phyloP scores from a whole-genome alignment of 1,140 invertebrate genomes.

The Melanaphis sacchari region DNA sequence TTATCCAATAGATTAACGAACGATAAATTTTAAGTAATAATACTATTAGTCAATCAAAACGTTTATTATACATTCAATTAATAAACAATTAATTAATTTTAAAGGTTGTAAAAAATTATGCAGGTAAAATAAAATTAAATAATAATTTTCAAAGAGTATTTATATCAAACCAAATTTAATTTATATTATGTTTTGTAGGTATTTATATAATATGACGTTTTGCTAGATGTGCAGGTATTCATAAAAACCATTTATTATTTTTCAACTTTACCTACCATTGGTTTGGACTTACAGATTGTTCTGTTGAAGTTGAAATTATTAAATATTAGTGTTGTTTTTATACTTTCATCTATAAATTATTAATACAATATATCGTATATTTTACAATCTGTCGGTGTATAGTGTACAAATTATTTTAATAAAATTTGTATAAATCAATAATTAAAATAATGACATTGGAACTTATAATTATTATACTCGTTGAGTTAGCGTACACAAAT shows the following conservation, averaged over 20 bases:
- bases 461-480: too few relatives aligned
- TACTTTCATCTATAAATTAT: too few relatives aligned
- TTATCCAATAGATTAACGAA: not conserved
- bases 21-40: not conserved
- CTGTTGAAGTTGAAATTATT: too few relatives aligned
- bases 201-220: not conserved
- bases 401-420: too few relatives aligned
- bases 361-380: too few relatives aligned
- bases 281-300: not conserved
- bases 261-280: not conserved
- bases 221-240: too few relatives aligned
- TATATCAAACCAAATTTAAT: not conserved
- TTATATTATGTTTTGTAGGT: not conserved
- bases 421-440: too few relatives aligned
- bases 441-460: too few relatives aligned
- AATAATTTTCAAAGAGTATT: not conserved
- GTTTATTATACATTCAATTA: not conserved
- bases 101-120: not conserved
- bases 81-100: not conserved
- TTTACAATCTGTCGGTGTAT: too few relatives aligned
- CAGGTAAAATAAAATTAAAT: not conserved
- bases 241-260: not conserved
- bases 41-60: not conserved
- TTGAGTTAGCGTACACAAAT: too few relatives aligned
- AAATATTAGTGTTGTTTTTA: too few relatives aligned